Base-by-base conservation (phyloP, 2,113 vertebrate species). In the Pandion haliaetus region DNA sequence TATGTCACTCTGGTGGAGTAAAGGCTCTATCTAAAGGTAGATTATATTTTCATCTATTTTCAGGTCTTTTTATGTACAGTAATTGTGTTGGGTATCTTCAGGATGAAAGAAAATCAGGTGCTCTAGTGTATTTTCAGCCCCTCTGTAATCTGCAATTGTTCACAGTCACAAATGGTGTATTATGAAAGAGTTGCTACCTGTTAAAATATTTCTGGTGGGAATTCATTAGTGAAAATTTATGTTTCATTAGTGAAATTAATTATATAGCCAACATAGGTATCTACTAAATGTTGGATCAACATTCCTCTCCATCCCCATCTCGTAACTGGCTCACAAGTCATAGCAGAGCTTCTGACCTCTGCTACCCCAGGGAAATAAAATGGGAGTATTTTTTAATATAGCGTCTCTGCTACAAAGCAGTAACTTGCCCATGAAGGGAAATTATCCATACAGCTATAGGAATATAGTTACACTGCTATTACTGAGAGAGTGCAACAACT, bases 181-280 rank as follows among this genome's bases (percentile, higher is more conserved):
- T 83, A 44, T 0, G 0, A 29, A 91, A 93, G 83, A 79, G 47
- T 55, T 89, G 42, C 18, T 79, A 21, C 23, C 49, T 78, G 67
- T 57, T 87, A 54, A 71, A 82, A 67, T 86, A 67, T 57, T 91
- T 86, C 81, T 81, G 38, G 44, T 78, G 49, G 24, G 65, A 94
- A 89, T 55, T 59, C 83, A 95, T 95, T 79, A 89, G 65, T 29
- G 69, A 89, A 84, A 93, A 96, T 83, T 29, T 62, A 74, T 74
- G n/a, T 89, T 95, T 86, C 88, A 90, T 92, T 92, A 92, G 45
- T 65, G 69, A 91, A 87, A 95, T 93, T 36, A 49, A 31, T 83
- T 86, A 71, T 63, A 25, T 42, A 79, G 89, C 57, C 80, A 96
- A 34, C 57, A 82, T 3, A 78, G 31, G 63, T 58, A 50, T 73